Evolutionary conservation across 2,797 vertebrate species (phyloP).

Genomic region (Sparidentex hasta): DNA sequence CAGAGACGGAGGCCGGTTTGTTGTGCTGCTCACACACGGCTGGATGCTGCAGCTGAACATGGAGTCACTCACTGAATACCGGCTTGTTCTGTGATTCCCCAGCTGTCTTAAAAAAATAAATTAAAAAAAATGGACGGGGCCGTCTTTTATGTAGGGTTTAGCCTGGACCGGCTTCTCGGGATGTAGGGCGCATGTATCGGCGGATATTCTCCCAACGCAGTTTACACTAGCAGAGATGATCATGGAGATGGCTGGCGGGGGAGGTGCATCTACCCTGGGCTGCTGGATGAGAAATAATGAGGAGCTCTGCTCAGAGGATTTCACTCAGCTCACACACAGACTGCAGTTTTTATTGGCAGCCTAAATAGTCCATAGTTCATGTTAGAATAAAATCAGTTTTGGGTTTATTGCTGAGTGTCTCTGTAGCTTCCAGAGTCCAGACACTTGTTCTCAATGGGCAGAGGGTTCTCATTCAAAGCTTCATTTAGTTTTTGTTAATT

Average conservation of each 20-base stretch:
- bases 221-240: slow-evolving; percentile 30
- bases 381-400: slow-evolving; percentile 33
- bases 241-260: slow-evolving; percentile 70
- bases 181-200: slow-evolving; percentile 70
- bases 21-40: slow-evolving; percentile 50
- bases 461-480: slow-evolving; percentile 7
- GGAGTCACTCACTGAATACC: slow-evolving; percentile 65
- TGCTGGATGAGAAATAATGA: slow-evolving; percentile 69
- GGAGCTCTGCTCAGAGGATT: slow-evolving; percentile 68
- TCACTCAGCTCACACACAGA: slow-evolving; percentile 56
- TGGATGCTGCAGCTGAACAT: slow-evolving; percentile 71
- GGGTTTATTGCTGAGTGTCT: slow-evolving; percentile 31
- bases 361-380: slow-evolving; percentile 41
- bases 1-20: slow-evolving; percentile 61
- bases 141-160: slow-evolving; percentile 70
- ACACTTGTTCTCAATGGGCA: slow-evolving; percentile 43
- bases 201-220: slow-evolving; percentile 44
- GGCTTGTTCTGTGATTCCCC: slow-evolving; percentile 49
- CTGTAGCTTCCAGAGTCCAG: slow-evolving; percentile 13
- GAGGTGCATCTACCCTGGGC: slow-evolving; percentile 64
- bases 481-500: not conserved
- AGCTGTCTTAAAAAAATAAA: slow-evolving; percentile 62
- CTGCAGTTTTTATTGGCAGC: slow-evolving; percentile 53
- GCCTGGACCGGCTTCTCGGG: slow-evolving; percentile 54
- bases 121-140: slow-evolving; percentile 67